Conservation (phyloP, 1,140 invertebrate species). For the Listronotus bonariensis region DNA sequence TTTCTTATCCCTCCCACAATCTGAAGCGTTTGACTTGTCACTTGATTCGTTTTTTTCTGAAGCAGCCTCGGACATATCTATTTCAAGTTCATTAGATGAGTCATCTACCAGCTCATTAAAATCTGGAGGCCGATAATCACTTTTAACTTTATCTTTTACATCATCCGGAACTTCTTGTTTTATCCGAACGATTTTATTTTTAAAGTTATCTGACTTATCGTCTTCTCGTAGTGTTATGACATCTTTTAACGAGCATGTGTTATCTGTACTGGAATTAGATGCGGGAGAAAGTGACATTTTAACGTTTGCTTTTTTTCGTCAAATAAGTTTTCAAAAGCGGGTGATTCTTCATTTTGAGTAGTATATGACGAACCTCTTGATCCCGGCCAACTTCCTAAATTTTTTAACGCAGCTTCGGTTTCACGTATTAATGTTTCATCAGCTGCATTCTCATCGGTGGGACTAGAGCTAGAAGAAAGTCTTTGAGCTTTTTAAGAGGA, state of each 20-base stretch:
- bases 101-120: conserved; percentile 81
- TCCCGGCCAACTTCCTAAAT: conserved; percentile 78
- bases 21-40: conserved; percentile 49
- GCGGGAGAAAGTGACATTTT: conserved; percentile 69
- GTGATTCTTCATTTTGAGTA: conserved; percentile 72
- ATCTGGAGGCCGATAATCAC: conserved; percentile 71
- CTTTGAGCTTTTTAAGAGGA: conserved; percentile 60
- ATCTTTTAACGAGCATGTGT: conserved; percentile 65
- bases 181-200: conserved; percentile 41
- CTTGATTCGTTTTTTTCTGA: conserved; percentile 53
- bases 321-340: conserved; percentile 82
- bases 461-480: conserved; percentile 38
- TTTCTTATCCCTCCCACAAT: conserved; percentile 50
- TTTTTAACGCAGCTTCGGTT: conserved; percentile 83
- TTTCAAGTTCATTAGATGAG: conserved; percentile 77
- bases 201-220: conserved; percentile 52
- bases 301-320: conserved; percentile 74
- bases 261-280: conserved; percentile 65
- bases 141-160: conserved; percentile 48
- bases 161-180: conserved; percentile 52
- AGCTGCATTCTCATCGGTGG: conserved; percentile 63
- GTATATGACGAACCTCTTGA: conserved; percentile 67
- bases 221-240: conserved; percentile 66
- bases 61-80: conserved; percentile 73
- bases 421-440: conserved; percentile 82